Base-by-base conservation (phyloP, 2,888 invertebrate genomes). In the Drosophila aldrichi region DNA sequence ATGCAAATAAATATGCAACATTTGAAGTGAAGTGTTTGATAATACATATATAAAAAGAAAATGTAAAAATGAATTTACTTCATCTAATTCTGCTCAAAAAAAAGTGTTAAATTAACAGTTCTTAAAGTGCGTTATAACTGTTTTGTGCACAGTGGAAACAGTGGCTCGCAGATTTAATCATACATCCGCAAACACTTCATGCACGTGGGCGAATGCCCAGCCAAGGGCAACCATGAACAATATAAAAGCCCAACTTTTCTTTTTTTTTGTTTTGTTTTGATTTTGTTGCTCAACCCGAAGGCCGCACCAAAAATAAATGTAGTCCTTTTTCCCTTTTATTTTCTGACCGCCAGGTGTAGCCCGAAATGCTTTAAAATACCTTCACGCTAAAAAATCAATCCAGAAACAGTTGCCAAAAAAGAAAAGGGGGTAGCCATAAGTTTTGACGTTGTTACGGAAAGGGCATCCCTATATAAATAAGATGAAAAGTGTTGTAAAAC, bases 201-300 rank as follows among this genome's bases (percentile, higher is more conserved):
- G 63, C 75, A 74, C 70, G 63, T 70, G 63, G 74, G 54, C 66
- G 43, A 54, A 25, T 22, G 66, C 36, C 29, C 56, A 62, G 49
- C 38, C 70, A 78, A 79, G 77, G 77, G 61, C 72, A 66, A 25
- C 41, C 8, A 22, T 2, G 55, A 34, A 38, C 56, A 61, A 48
- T 51, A 51, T 10, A 54, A 65, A 54, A 61, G 9, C 60, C 61
- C 51, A 77, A 79, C 66, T 77, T 25, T 25, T 77, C 79, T 25
- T 6, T 77, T 41, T 10, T 41, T 41, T 77, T 41, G 9, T n/a
- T n/a, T 77, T 79, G 74, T 74, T 77, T 74, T 66, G 66, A 67
- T 55, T 61, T 67, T 76, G 49, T 62, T 79, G 38, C 44, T 61
- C 38, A 40, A 32, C 6, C 58, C 52, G 67, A 79, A 79, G 77